phyloP scores from a whole-genome alignment of 2,888 invertebrate species.

The Pardosa pseudoannulata region DNA sequence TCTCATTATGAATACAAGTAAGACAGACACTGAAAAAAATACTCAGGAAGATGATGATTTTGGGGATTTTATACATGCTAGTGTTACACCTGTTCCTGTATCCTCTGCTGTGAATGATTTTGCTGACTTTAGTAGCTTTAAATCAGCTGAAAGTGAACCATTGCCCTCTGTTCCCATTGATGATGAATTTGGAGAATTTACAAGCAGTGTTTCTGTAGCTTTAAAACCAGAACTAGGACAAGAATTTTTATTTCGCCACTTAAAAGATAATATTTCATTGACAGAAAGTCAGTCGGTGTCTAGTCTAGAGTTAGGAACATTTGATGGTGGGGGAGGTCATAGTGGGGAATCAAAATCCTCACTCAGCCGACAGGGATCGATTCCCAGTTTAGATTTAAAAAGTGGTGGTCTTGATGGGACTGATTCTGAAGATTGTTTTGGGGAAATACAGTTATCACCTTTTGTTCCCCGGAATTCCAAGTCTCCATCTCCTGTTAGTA shows the following conservation, averaged over 20 bases:
- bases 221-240: constrained; percentile 42
- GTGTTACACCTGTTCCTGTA: neutral
- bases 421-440: constrained; percentile 49
- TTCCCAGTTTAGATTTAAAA: constrained; percentile 73
- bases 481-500: constrained; percentile 58
- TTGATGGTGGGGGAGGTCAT: constrained; percentile 56
- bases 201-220: constrained; percentile 21
- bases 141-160: neutral
- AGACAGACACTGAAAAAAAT: neutral
- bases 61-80: constrained; percentile 71
- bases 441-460: constrained; percentile 45
- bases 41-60: constrained; percentile 68
- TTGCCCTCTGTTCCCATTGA: neutral
- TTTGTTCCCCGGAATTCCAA: constrained; percentile 28
- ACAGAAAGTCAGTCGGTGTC: constrained; percentile 73
- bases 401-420: constrained; percentile 38
- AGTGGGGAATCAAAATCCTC: constrained; percentile 66
- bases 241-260: constrained; percentile 49
- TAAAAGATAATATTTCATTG: constrained; percentile 67
- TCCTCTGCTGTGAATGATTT: constrained; percentile 9
- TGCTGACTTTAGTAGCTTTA: constrained; percentile 59
- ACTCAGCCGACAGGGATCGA: constrained; percentile 69
- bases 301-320: constrained; percentile 73
- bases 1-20: neutral
- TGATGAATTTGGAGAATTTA: constrained; percentile 72